A percentile compares a stretch with the other conserved stretches of the same genome.
Conservation (phyloP, 2,113 vertebrate genomes). For the Hylia prasina region DNA sequence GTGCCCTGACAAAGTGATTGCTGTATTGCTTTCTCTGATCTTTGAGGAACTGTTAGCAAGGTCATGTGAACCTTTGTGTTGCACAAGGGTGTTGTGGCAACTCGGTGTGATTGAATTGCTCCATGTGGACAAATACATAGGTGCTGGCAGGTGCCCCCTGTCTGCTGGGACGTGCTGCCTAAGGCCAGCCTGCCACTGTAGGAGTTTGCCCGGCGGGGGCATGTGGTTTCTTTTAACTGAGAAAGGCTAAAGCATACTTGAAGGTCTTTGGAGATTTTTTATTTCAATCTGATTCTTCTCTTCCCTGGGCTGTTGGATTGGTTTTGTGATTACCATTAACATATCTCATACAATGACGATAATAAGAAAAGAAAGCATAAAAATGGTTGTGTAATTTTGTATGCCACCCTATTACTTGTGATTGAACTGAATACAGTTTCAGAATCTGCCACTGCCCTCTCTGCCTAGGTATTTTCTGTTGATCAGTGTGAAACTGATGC, state of each 20-base stretch:
- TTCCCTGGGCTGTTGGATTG: background rate
- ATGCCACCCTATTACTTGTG: background rate
- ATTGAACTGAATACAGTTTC: background rate
- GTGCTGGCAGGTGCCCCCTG: background rate
- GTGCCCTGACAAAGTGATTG: background rate
- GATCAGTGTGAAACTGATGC: background rate
- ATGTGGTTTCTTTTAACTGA: background rate
- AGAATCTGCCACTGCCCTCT: background rate
- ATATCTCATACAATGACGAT: accelerated
- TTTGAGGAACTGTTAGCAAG: background rate
- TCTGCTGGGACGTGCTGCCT: accelerated
- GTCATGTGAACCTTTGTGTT: background rate
- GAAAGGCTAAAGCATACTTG: background rate
- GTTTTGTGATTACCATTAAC: background rate
- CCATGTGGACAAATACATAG: background rate
- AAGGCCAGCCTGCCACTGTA: background rate
- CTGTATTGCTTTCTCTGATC: background rate
- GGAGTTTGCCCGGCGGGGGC: background rate
- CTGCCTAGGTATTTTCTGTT: background rate
- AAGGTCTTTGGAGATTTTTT: background rate
- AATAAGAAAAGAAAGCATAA: background rate
- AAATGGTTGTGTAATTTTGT: background rate
- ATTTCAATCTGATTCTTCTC: background rate
- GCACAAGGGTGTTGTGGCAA: background rate
- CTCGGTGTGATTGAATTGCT: background rate